Evolutionary conservation across 1,140 invertebrate genomes (phyloP), one percentile per base, ranked within the genome.

Genomic region (Aphelinus atriplicis): DNA sequence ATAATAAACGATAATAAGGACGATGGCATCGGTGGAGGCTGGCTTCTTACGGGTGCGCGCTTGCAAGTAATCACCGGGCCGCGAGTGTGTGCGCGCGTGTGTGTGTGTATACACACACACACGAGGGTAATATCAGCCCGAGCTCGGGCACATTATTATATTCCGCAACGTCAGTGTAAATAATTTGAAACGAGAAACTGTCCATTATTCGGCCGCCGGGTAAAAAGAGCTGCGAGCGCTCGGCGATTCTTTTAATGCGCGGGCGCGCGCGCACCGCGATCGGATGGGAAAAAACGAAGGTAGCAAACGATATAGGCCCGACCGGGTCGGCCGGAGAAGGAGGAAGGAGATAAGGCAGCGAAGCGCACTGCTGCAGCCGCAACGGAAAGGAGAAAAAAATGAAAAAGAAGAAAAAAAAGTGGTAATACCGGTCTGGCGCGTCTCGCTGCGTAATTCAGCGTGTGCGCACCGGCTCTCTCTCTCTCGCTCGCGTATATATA

Each of bases 381-480:
- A 26, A 26, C 26, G 26, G 26, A 26, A 26, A 26, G 26, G 26
- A 26, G 26, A 26, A 26, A 3, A 3, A 55, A 57, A n/a, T 42
- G 10, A 42, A 69, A 58, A 60, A 60, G 46, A 51, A 58, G 48
- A 50, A 64, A 70, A 70, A 70, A 66, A 71, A 75, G 73, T 48
- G 68, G 73, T 70, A 71, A 75, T 71, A 75, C 73, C 73, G 73
- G 73, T 75, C 73, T 71, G 73, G 71, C 68, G 73, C 73, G 66
- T 69, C 73, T 75, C 53, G 50, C 60, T 71, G 73, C 73, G 73
- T 75, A 75, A 75, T 75, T 75, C 73, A 75, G 68, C 73, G 55
- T 42, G 4, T 3, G 50, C 26, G 26, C 26, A 26, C 26, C 26
- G 26, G 26, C 26, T 26, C 26, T 26, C 26, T 26, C 26, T 26